These are phyloP conservation scores for Acrobasis suavella DNA, from an alignment of 2,888 invertebrate genomes.

Conservation along the genomic window DNA sequence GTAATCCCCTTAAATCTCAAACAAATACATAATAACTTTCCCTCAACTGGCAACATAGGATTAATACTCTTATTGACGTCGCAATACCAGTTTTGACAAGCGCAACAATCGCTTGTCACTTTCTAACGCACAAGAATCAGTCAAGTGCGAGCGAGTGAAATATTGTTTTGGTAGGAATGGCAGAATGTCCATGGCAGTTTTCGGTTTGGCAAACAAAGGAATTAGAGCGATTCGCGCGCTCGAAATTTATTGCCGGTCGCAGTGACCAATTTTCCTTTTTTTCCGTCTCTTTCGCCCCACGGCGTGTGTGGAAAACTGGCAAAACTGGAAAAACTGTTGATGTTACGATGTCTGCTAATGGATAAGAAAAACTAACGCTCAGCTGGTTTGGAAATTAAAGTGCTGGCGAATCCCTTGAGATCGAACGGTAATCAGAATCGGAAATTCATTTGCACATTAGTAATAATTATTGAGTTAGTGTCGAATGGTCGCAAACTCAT, in stretches of 20 bases:
- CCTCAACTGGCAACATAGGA: constrained; percentile 50
- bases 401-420: not conserved
- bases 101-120: constrained; percentile 52
- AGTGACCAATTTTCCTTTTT: constrained; percentile 68
- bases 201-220: constrained; percentile 78
- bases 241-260: constrained; percentile 70
- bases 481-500: too few species aligned
- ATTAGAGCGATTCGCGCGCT: constrained; percentile 69
- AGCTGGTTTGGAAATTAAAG: not conserved
- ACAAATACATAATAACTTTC: constrained; percentile 34
- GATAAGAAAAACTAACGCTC: not conserved
- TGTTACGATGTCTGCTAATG: constrained; percentile 33
- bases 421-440: not conserved
- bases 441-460: not conserved
- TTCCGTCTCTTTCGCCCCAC: constrained; percentile 45
- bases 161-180: constrained; percentile 57
- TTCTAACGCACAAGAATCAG: constrained; percentile 60
- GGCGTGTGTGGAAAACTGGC: constrained; percentile 45
- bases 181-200: constrained; percentile 66
- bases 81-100: constrained; percentile 39
- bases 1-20: constrained; percentile 43
- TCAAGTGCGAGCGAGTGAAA: constrained; percentile 72
- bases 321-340: constrained; percentile 51
- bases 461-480: too few species aligned
- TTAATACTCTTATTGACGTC: constrained; percentile 47